Conservation (phyloP, 2,888 invertebrate species). For the Sisyra nigra region DNA sequence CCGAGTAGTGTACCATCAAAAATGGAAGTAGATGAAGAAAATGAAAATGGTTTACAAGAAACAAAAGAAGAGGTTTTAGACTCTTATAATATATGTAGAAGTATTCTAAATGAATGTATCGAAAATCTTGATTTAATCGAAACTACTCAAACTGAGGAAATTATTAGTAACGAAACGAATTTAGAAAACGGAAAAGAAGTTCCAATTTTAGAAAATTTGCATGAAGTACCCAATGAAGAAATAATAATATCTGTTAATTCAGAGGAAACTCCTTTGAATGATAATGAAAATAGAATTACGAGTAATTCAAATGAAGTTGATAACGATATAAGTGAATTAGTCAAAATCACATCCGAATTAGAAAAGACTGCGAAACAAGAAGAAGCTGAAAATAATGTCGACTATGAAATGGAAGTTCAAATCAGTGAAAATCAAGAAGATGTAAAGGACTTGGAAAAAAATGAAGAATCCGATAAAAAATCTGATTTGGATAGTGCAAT, state of each 20-base stretch:
- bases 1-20: background rate
- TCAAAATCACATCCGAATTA: constrained; percentile 9
- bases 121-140: background rate
- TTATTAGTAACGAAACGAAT: background rate
- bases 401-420: constrained; percentile 12
- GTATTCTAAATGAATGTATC: background rate
- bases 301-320: constrained; percentile 12
- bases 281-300: constrained; percentile 9
- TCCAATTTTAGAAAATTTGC: constrained; percentile 9
- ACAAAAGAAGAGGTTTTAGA: background rate
- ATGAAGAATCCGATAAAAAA: constrained; percentile 16
- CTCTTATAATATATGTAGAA: constrained; percentile 7
- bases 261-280: background rate
- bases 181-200: background rate
- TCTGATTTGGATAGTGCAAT: constrained; percentile 13
- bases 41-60: background rate
- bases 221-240: constrained; percentile 12
- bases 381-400: constrained; percentile 14
- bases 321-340: constrained; percentile 12
- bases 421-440: constrained; percentile 15
- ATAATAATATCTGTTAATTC: background rate
- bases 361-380: constrained; percentile 12
- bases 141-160: background rate
- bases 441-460: constrained; percentile 8
- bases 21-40: background rate